Conservation (phyloP, 1,140 invertebrate genomes). For the Drosophila grimshawi region DNA sequence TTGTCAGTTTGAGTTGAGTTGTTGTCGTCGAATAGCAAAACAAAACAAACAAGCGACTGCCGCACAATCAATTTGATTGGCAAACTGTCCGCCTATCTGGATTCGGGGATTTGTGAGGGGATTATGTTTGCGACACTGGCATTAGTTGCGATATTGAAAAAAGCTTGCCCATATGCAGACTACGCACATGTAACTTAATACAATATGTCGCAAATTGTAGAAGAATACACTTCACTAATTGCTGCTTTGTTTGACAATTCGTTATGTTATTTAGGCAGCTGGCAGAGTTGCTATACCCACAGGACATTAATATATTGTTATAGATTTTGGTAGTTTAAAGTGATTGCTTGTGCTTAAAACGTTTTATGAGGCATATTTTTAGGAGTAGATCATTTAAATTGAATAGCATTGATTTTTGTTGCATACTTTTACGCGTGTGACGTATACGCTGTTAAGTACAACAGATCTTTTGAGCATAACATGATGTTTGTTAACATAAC, state of each 20-base stretch:
- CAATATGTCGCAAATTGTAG: conserved; percentile 3
- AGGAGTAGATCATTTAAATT: not conserved
- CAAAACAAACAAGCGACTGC: conserved; percentile 37
- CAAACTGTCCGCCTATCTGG: conserved; percentile 70
- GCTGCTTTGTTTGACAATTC: not conserved
- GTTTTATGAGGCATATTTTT: conserved; percentile 14
- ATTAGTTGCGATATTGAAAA: conserved; percentile 50
- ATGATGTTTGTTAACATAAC: not conserved
- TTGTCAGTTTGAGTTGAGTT: conserved; percentile 32
- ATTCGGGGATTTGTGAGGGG: conserved; percentile 60
- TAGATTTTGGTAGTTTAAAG: not conserved
- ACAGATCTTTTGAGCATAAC: conserved; percentile 17
- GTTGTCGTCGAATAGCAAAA: conserved; percentile 10
- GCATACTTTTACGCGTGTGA: conserved; percentile 15
- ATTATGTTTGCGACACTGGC: conserved; percentile 39
- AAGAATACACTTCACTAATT: not conserved
- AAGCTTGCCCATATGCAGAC: conserved; percentile 6
- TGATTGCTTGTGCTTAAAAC: no score
- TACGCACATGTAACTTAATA: not conserved
- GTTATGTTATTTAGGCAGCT: not conserved
- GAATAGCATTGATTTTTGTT: not conserved
- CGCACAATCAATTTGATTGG: conserved; percentile 75
- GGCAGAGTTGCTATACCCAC: not conserved
- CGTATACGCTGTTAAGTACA: not conserved
- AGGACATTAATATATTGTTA: not conserved